Conservation (phyloP, 1,140 invertebrate species). For the Zaprionus ghesquierei region DNA sequence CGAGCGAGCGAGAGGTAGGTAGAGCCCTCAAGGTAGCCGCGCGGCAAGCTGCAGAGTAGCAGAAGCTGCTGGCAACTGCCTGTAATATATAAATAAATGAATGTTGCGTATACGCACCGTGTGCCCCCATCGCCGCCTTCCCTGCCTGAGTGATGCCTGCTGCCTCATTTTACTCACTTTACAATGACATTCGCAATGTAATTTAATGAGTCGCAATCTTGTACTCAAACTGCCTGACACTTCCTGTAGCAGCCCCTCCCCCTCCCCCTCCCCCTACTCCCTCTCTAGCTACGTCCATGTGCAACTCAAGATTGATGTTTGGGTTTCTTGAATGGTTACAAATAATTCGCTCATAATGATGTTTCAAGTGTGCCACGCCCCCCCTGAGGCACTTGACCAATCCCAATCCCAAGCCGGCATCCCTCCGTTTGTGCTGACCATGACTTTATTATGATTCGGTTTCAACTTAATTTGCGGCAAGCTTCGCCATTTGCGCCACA, state of each 20-base stretch:
- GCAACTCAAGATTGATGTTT: constrained; percentile 27
- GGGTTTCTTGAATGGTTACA: constrained; percentile 13
- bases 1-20: not conserved
- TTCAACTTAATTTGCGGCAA: constrained; percentile 67
- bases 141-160: not conserved
- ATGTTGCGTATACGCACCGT: constrained; percentile 63
- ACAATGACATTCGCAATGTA: constrained; percentile 81
- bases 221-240: constrained; percentile 77
- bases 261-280: not conserved
- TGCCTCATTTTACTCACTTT: constrained; percentile 71
- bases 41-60: not conserved
- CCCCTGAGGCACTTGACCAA: not conserved
- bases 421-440: constrained; percentile 67
- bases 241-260: constrained; percentile 40
- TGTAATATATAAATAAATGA: constrained; percentile 81
- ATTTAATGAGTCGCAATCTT: constrained; percentile 81
- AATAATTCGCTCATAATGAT: constrained; percentile 47
- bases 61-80: not conserved
- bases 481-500: constrained; percentile 24
- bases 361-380: not conserved
- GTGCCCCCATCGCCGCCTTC: no score
- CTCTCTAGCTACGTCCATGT: constrained; percentile 1
- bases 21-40: not conserved
- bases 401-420: not conserved
- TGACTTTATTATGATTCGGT: constrained; percentile 69